Evolutionary conservation across 2,113 vertebrate genomes (phyloP).

Genomic region (Trichomycterus rosablanca): DNA sequence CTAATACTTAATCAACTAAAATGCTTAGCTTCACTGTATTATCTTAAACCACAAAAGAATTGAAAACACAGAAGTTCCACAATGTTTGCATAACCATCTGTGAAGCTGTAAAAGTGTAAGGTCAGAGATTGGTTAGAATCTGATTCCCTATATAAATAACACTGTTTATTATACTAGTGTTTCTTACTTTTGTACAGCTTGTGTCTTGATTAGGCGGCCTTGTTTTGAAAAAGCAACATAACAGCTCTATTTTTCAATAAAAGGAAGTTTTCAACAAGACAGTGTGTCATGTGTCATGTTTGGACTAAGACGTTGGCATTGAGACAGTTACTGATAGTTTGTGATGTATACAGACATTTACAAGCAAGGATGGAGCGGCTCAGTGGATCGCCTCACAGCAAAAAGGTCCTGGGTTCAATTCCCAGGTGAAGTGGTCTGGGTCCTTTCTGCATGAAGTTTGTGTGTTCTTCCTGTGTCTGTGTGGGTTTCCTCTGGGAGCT

Average conservation of each 20-base stretch:
- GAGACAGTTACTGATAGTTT: not conserved
- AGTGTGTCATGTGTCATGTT: not conserved
- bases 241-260: constrained; percentile 77
- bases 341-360: not conserved
- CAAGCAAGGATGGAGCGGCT: too few relatives aligned
- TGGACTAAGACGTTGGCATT: not conserved
- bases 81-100: constrained; percentile 8
- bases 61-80: constrained; percentile 11
- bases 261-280: constrained; percentile 45
- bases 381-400: too few relatives aligned
- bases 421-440: too few relatives aligned
- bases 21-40: constrained; percentile 27
- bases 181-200: constrained; percentile 45
- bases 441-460: too few relatives aligned
- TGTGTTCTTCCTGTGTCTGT: too few relatives aligned
- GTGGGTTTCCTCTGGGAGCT: too few relatives aligned
- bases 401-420: too few relatives aligned
- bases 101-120: not conserved
- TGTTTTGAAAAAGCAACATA: constrained; percentile 55
- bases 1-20: constrained; percentile 30
- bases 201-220: constrained; percentile 40
- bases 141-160: constrained; percentile 10
- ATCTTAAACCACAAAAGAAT: constrained; percentile 17
- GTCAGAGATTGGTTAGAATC: constrained; percentile 5
- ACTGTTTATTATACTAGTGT: constrained; percentile 27